These are phyloP conservation scores for Syndactyla subalaris DNA, from an alignment of 2,797 vertebrate species.

Conservation along the genomic window DNA sequence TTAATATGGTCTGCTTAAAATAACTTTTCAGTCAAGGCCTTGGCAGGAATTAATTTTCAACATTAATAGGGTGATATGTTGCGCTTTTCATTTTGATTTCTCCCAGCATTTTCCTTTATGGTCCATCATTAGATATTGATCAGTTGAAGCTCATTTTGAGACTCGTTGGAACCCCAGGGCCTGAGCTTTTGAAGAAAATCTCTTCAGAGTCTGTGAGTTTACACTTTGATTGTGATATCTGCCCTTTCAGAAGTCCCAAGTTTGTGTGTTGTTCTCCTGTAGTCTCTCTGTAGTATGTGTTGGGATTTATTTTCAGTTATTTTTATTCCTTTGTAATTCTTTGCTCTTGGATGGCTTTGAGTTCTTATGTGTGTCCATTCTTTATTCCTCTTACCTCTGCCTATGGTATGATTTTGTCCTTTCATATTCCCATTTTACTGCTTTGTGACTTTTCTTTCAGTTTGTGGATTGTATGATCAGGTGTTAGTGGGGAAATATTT, in stretches of 20 bases:
- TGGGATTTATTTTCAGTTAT: slow-evolving; percentile 23
- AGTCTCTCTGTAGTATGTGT: slow-evolving; percentile 41
- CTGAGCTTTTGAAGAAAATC: slow-evolving; percentile 97
- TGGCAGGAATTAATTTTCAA: slow-evolving; percentile 15
- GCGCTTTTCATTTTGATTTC: slow-evolving; percentile 74
- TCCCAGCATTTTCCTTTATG: slow-evolving; percentile 96
- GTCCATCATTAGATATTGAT: slow-evolving; percentile 96
- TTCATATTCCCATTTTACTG: neutral
- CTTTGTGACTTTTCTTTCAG: slow-evolving; percentile 18
- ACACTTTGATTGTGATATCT: slow-evolving; percentile 79
- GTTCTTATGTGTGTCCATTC: neutral
- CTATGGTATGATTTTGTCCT: neutral
- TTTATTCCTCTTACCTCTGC: slow-evolving; percentile 19
- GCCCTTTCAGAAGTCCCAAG: slow-evolving; percentile 62
- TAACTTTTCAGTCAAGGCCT: slow-evolving; percentile 1
- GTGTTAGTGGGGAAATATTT: slow-evolving; percentile 2
- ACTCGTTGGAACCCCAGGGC: slow-evolving; percentile 94
- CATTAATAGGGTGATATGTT: slow-evolving; percentile 41
- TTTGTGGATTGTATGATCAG: neutral
- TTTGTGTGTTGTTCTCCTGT: slow-evolving; percentile 50
- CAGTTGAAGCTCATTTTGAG: slow-evolving; percentile 98
- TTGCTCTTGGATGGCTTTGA: slow-evolving; percentile 31
- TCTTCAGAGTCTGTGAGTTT: slow-evolving; percentile 97
- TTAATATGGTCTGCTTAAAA: neutral
- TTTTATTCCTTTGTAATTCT: slow-evolving; percentile 27